Conservation (phyloP, 2,113 vertebrate species). For the Vulpes lagopus region DNA sequence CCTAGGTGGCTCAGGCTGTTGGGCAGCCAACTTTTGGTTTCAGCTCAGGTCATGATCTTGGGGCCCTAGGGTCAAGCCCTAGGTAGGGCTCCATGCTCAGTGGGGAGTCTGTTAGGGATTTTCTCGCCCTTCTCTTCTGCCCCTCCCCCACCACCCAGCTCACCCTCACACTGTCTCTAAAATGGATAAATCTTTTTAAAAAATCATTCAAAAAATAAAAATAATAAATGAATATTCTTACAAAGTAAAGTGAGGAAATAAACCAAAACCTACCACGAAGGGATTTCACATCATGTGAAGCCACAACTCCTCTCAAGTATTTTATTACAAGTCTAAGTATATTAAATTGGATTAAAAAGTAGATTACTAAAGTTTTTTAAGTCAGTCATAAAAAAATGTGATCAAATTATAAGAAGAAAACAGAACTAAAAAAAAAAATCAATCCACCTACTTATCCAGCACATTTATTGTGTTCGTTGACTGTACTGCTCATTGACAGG, state of each 20-base stretch:
- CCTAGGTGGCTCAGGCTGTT: too few relatives aligned
- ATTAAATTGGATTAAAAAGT: background rate
- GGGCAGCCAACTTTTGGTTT: too few relatives aligned
- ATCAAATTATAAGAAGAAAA: conserved; percentile 1
- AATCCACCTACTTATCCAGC: background rate
- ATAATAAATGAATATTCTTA: background rate
- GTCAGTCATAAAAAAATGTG: background rate
- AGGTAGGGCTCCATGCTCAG: too few relatives aligned
- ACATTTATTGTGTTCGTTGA: background rate
- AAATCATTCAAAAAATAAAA: too few relatives aligned
- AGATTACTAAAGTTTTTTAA: background rate
- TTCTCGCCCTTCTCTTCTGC: too few relatives aligned
- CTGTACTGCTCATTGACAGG: background rate
- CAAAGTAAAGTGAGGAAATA: background rate
- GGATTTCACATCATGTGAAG: background rate
- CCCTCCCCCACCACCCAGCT: too few relatives aligned
- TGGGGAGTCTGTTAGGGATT: too few relatives aligned
- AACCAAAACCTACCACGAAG: background rate
- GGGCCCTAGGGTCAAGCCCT: too few relatives aligned
- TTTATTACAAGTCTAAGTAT: background rate
- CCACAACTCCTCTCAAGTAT: background rate
- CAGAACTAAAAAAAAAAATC: background rate
- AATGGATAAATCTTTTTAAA: too few relatives aligned
- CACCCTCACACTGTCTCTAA: too few relatives aligned
- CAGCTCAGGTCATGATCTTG: too few relatives aligned